Evolutionary conservation across 2,797 vertebrate genomes (phyloP).

Genomic region (Arctocebus calabarensis): DNA sequence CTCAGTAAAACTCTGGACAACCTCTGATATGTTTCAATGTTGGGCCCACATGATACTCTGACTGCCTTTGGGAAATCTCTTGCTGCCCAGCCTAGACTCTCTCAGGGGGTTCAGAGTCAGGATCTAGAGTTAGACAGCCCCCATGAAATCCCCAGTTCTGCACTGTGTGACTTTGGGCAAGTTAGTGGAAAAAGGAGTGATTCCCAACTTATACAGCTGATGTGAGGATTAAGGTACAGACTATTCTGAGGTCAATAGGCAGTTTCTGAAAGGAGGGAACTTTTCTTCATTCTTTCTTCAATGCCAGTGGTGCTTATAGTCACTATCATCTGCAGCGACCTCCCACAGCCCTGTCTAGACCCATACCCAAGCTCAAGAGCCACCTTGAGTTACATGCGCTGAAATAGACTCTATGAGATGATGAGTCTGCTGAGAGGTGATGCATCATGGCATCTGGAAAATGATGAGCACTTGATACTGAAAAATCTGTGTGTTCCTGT

Average conservation of each 20-base stretch:
- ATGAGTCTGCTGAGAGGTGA: neutral
- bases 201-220: neutral
- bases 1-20: neutral
- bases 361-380: neutral
- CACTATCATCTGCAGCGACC: neutral
- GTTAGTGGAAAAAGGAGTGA: neutral
- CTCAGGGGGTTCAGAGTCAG: neutral
- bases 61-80: conserved; percentile 3
- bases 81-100: neutral
- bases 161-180: neutral
- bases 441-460: neutral
- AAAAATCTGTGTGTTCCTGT: neutral
- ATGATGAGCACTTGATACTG: neutral
- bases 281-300: neutral
- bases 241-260: neutral
- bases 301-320: neutral
- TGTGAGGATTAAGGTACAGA: neutral
- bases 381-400: neutral
- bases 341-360: neutral
- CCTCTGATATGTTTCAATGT: neutral
- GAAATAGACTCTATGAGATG: neutral
- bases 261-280: neutral
- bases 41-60: neutral
- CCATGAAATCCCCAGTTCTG: neutral
- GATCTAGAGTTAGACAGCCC: neutral